phyloP scores from a whole-genome alignment of 1,140 invertebrate species.

The Drosophila teissieri region DNA sequence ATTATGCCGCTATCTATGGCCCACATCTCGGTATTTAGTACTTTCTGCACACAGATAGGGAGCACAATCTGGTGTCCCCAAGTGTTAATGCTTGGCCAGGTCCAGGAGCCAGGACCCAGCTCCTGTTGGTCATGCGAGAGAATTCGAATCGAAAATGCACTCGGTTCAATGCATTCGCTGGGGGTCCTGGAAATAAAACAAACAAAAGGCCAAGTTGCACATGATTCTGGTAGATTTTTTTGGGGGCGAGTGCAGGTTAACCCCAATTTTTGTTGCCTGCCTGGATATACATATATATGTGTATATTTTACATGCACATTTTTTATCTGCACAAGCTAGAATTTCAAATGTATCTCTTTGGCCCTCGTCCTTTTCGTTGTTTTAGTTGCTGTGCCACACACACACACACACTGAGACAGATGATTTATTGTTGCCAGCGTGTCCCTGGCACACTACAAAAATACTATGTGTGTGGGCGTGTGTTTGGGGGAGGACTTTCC shows the following conservation, averaged over 20 bases:
- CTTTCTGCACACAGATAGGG: neutral
- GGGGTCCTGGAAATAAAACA: conserved; percentile 24
- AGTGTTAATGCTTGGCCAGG: conserved; percentile 24
- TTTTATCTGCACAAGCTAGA: conserved; percentile 75
- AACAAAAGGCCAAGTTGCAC: conserved; percentile 40
- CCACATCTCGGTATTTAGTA: conserved; percentile 2
- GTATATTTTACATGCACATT: conserved; percentile 72
- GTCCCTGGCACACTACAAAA: conserved; percentile 37
- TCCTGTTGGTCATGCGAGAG: conserved; percentile 31
- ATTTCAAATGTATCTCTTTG: conserved; percentile 73
- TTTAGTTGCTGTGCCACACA: conserved; percentile 33
- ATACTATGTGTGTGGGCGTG: neutral
- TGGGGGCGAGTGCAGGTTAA: conserved; percentile 60
- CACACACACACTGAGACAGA: conserved; percentile 35
- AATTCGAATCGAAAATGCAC: conserved; percentile 43
- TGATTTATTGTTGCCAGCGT: conserved; percentile 72
- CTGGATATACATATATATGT: conserved; percentile 70
- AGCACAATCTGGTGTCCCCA: neutral
- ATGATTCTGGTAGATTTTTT: neutral
- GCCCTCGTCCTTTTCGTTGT: conserved; percentile 52
- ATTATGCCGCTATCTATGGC: conserved; percentile 37
- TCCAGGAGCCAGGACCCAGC: neutral
- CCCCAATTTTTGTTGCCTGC: conserved; percentile 66
- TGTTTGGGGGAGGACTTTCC: neutral
- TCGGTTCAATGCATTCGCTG: conserved; percentile 36